phyloP scores from a whole-genome alignment of 2,113 vertebrate species.

The Ameiurus melas region DNA sequence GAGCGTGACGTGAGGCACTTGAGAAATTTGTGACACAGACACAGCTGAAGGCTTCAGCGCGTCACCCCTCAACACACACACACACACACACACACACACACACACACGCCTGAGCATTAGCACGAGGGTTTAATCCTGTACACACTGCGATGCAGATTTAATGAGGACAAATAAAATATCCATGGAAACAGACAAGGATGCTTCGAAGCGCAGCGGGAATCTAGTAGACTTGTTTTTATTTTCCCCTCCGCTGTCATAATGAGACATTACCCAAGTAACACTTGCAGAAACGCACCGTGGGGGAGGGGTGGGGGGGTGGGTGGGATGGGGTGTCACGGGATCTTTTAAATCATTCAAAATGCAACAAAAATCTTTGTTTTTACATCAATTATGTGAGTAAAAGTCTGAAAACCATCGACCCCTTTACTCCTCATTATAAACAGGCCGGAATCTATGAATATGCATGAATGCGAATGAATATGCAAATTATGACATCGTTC shows the following conservation, averaged over 20 bases:
- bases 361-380: background rate
- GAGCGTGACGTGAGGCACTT: background rate
- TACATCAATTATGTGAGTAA: background rate
- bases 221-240: background rate
- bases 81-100: too few relatives aligned
- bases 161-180: slow-evolving; percentile 13
- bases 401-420: background rate
- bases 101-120: background rate
- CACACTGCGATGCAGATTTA: background rate
- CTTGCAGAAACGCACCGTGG: background rate
- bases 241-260: too few relatives aligned
- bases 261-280: background rate
- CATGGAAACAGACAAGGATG: slow-evolving; percentile 2
- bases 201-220: background rate
- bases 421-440: background rate
- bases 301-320: too few relatives aligned
- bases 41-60: background rate
- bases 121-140: background rate
- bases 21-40: background rate
- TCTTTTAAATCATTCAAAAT: background rate
- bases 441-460: background rate
- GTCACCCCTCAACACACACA: background rate
- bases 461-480: background rate
- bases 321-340: too few relatives aligned
- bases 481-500: background rate